Evolutionary conservation across 53 echinoderm and acorn worm genomes (phyloP).

Genomic region (Crossaster papposus): DNA sequence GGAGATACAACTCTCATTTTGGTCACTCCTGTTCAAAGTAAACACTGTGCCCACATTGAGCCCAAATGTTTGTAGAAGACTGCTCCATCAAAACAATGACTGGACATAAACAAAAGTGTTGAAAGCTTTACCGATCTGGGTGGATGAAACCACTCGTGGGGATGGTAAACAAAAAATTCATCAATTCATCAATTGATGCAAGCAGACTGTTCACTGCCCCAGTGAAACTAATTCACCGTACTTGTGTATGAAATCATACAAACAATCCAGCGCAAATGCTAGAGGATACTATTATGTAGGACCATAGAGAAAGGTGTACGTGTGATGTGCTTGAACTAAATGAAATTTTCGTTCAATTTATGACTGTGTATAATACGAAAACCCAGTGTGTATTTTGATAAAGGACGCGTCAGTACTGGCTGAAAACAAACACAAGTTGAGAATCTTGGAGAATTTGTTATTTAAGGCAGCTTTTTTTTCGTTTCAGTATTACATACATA

Average conservation of each 20-base stretch:
- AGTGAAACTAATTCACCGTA: too few species aligned
- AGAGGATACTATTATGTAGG: too few species aligned
- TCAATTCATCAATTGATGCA: not conserved
- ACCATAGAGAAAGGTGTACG: too few species aligned
- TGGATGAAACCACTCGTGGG: not conserved
- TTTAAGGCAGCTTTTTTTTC: too few species aligned
- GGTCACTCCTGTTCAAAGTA: not conserved
- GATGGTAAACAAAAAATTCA: not conserved
- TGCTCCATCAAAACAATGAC: not conserved
- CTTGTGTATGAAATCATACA: too few species aligned
- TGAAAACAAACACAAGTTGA: too few species aligned
- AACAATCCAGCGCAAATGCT: too few species aligned
- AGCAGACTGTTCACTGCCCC: not conserved
- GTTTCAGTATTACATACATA: too few species aligned
- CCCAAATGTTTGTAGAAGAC: not conserved
- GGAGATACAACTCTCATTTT: conserved; percentile 14
- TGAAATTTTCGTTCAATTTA: not conserved
- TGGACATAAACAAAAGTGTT: not conserved
- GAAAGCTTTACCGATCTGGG: not conserved
- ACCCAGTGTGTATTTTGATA: too few species aligned
- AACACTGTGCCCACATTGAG: not conserved
- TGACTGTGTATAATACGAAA: not conserved
- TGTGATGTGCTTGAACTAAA: not conserved
- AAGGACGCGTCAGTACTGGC: too few species aligned
- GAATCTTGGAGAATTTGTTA: too few species aligned